Conservation (phyloP, 2,797 vertebrate species). For the Thripadectes ignobilis region DNA sequence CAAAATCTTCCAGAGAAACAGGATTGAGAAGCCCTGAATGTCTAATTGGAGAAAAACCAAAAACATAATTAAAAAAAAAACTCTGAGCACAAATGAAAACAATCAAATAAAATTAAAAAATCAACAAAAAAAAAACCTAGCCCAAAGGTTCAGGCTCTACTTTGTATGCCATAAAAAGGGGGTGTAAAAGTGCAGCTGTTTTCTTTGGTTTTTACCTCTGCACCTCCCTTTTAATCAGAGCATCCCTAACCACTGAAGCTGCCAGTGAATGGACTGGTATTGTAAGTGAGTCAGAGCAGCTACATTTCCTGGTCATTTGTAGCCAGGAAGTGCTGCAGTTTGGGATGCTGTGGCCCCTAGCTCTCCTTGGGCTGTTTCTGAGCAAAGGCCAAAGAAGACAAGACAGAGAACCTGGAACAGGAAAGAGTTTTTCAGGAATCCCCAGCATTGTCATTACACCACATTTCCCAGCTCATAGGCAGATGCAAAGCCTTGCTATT, state of each 20-base stretch:
- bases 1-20: neutral
- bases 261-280: neutral
- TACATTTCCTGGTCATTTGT: rapidly evolving
- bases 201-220: neutral
- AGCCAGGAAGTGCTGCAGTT: neutral
- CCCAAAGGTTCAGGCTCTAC: neutral
- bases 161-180: neutral
- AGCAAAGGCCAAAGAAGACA: neutral
- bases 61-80: neutral
- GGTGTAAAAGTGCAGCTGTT: neutral
- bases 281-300: neutral
- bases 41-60: neutral
- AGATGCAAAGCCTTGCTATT: neutral
- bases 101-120: neutral
- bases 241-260: neutral
- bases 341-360: neutral
- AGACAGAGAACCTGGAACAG: neutral
- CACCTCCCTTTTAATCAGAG: neutral
- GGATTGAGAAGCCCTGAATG: neutral
- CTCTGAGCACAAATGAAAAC: neutral
- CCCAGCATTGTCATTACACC: neutral
- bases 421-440: neutral
- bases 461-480: neutral
- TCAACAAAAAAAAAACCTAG: neutral
- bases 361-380: neutral